Evolutionary conservation across 2,888 invertebrate species (phyloP).

Genomic region (Halictus ligatus): DNA sequence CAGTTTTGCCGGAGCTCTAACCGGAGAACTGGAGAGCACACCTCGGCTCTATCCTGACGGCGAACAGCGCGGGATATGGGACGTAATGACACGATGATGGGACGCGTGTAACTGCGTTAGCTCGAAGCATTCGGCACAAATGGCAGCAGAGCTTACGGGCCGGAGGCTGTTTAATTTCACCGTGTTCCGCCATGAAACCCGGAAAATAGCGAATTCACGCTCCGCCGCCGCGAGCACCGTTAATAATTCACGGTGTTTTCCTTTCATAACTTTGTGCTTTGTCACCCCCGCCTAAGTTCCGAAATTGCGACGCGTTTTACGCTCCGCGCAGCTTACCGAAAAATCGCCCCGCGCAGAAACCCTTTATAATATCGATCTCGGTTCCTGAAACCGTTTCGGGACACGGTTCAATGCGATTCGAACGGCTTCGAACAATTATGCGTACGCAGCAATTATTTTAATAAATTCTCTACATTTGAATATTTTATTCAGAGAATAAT

Average conservation of each 20-base stretch:
- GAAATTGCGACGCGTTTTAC: not conserved
- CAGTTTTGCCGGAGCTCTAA: not conserved
- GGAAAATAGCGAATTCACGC: constrained; percentile 40
- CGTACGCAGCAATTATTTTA: not conserved
- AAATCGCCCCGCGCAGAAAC: not conserved
- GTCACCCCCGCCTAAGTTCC: not conserved
- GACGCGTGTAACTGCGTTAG: constrained; percentile 41
- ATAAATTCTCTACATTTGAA: not conserved
- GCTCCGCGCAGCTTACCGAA: not conserved
- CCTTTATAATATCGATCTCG: not conserved
- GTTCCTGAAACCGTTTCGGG: not conserved
- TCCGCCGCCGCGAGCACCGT: constrained; percentile 3
- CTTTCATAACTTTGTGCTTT: constrained; percentile 22
- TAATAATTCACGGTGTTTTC: constrained; percentile 43
- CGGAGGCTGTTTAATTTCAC: constrained; percentile 47
- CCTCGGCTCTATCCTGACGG: not conserved
- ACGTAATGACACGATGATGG: constrained; percentile 48
- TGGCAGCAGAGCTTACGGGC: constrained; percentile 32
- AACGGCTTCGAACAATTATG: no score
- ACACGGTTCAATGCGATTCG: not conserved
- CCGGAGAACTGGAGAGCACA: not conserved
- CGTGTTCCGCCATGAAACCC: constrained; percentile 2
- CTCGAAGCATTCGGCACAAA: constrained; percentile 41
- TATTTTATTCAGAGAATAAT: not conserved
- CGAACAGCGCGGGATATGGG: not conserved